Evolutionary conservation across 2,797 vertebrate species (phyloP).

Genomic region (Gymnopithys bicolor): DNA sequence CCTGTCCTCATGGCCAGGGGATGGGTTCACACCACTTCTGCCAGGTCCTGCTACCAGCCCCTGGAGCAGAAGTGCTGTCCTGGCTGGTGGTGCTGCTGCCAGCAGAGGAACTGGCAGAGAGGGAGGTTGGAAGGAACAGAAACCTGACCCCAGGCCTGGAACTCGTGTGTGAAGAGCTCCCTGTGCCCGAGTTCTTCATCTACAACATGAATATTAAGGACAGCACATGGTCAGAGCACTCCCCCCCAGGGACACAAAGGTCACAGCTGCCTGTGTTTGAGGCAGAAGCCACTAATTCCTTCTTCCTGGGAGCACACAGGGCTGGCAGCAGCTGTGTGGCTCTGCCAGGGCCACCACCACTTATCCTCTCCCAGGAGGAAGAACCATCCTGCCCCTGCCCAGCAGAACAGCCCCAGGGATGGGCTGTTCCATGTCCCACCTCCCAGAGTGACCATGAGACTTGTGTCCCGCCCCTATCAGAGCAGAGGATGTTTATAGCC

Average conservation of each 20-base stretch:
- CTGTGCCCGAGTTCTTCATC: neutral
- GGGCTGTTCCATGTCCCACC: fast-evolving
- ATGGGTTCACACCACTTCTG: neutral
- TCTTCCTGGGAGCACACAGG: fast-evolving
- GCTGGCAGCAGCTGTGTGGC: fast-evolving
- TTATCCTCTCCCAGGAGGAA: fast-evolving
- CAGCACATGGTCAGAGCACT: neutral
- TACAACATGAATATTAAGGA: fast-evolving
- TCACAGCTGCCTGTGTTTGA: fast-evolving
- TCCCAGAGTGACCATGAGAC: fast-evolving
- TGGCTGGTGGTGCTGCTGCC: neutral
- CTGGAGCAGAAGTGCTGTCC: neutral
- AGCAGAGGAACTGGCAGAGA: neutral
- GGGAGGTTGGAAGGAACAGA: neutral
- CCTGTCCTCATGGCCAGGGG: neutral
- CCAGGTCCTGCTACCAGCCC: fast-evolving
- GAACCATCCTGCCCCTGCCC: neutral
- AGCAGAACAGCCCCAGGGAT: neutral
- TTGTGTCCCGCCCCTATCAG: fast-evolving
- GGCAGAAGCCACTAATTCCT: neutral
- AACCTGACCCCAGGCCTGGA: neutral
- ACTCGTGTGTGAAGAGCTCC: neutral
- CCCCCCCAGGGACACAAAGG: neutral
- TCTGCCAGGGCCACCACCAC: fast-evolving
- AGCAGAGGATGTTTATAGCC: neutral